phyloP scores from a whole-genome alignment of 2,113 vertebrate genomes.

The Dicerorhinus sumatrensis region DNA sequence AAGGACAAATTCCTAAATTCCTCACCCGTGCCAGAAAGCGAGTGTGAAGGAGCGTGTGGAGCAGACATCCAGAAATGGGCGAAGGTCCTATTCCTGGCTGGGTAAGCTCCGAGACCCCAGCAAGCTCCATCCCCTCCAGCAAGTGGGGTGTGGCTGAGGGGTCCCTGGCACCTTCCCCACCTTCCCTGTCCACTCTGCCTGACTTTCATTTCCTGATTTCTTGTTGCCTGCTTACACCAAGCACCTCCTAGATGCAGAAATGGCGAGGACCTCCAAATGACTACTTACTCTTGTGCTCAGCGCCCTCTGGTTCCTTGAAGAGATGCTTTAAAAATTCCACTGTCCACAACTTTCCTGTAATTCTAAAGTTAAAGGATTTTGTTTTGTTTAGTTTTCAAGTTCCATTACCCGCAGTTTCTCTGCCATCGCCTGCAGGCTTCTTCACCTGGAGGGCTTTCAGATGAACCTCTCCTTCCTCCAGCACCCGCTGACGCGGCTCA shows the following conservation, averaged over 20 bases:
- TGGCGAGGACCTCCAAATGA: background rate
- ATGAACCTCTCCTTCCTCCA: background rate
- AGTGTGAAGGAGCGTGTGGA: background rate
- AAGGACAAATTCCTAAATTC: background rate
- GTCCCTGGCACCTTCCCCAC: background rate
- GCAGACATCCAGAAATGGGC: background rate
- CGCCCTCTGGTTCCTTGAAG: background rate
- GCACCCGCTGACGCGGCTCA: rapidly evolving
- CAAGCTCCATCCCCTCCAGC: background rate
- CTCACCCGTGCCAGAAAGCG: background rate
- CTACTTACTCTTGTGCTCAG: no score
- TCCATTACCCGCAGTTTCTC: background rate
- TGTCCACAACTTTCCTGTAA: background rate
- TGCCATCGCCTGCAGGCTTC: background rate
- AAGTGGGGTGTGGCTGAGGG: background rate
- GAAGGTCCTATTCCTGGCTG: no score
- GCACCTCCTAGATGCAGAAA: background rate
- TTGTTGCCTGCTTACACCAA: background rate
- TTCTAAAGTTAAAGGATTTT: background rate
- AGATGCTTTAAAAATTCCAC: background rate
- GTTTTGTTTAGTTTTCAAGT: background rate
- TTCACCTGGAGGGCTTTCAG: no score
- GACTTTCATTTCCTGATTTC: background rate
- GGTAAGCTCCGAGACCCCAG: no score
- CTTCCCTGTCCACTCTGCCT: background rate